Base-by-base conservation (phyloP, 1,140 invertebrate genomes). In the Nymphalis io region DNA sequence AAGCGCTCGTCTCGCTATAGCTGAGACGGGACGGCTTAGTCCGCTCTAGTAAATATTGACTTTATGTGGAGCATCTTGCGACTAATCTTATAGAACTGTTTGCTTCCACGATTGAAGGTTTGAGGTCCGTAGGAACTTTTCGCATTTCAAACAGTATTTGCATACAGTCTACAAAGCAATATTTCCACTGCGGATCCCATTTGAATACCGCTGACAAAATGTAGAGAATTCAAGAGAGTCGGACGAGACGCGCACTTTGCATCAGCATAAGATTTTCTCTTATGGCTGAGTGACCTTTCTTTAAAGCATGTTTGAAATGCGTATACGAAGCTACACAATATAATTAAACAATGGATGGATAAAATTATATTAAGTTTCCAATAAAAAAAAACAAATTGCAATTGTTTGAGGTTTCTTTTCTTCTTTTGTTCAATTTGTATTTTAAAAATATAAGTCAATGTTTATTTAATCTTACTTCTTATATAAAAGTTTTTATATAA, bases 61-160 rank as follows among this genome's bases (percentile, higher is more conserved):
- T 66, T 59, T n/a, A 61, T 40, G 20, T 59, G 58, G 38, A 73
- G 63, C 66, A 66, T 66, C 67, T 46, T 63, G 57, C 58, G 63
- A 63, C 58, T 73, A 69, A 73, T 69, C 72, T 73, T 59, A 66
- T 70, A 69, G 66, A 70, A 69, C 72, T 69, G 67, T 69, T 73
- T 73, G 62, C 66, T 57, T 66, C 68, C 40, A 68, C 58, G 66
- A 69, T 66, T 73, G 72, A 73, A 73, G 68, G 67, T 42, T 73
- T 67, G 67, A 77, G 62, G 62, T 64, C 62, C 69, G 66, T 65
- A 55, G 74, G 72, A 78, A 62, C 48, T 73, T 57, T 65, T 63
- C 53, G 57, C 72, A 61, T 66, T 65, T 68, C 67, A 70, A 66
- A 70, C 61, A 73, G 40, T 67, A 68, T 68, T 68, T 61, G 67